A percentile compares a stretch with the other conserved stretches of the same genome.
These are phyloP conservation scores for Aleiodes alternator DNA, from an alignment of 2,888 invertebrate species.

Conservation along the genomic window DNA sequence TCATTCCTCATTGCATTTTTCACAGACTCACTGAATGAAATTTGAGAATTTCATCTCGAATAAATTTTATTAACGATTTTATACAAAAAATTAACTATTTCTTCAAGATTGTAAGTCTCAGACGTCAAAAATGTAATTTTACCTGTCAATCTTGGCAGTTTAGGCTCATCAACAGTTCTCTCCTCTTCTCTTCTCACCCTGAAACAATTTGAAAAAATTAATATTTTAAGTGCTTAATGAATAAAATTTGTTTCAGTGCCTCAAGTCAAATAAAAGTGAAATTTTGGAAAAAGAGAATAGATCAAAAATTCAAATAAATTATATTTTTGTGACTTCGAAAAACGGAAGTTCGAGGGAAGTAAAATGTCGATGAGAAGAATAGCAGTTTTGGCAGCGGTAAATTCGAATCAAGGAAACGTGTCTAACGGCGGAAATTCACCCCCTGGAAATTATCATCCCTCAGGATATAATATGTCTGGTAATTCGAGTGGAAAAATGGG, in stretches of 20 bases:
- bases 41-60: too few relatives aligned
- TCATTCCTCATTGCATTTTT: too few relatives aligned
- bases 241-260: slow-evolving; percentile 21
- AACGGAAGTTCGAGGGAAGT: not conserved
- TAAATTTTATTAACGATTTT: too few relatives aligned
- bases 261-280: not conserved
- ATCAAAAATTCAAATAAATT: too few relatives aligned
- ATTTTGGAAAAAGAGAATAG: not conserved
- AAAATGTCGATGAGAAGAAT: slow-evolving; percentile 82
- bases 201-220: not conserved
- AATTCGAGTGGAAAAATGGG: slow-evolving; percentile 61
- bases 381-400: slow-evolving; percentile 75
- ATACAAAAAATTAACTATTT: too few relatives aligned
- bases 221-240: not conserved
- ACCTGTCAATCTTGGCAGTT: slow-evolving; percentile 61
- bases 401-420: slow-evolving; percentile 56
- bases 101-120: too few relatives aligned
- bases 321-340: too few relatives aligned
- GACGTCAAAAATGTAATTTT: not conserved
- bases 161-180: slow-evolving; percentile 18
- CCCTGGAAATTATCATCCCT: slow-evolving; percentile 45
- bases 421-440: slow-evolving; percentile 47
- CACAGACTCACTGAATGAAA: too few relatives aligned
- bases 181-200: not conserved
- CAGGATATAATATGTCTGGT: slow-evolving; percentile 61